These are phyloP conservation scores for Halcyon malimbica DNA, from an alignment of 2,113 vertebrate species.

Conservation along the genomic window DNA sequence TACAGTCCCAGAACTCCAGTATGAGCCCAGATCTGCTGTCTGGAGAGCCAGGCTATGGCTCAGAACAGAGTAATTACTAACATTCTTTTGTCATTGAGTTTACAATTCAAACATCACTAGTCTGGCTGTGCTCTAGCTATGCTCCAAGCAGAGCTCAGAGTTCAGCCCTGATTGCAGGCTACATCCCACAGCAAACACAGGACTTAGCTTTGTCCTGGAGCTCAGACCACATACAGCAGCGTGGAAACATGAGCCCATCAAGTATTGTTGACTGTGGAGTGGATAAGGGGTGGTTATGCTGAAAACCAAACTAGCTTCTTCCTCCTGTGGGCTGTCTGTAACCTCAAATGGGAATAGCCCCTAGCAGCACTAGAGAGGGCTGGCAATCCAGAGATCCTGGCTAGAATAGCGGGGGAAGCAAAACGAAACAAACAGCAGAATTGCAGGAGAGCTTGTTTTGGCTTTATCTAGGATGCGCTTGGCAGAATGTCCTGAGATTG, in stretches of 20 bases:
- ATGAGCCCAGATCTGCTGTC: neutral
- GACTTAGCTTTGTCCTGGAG: neutral
- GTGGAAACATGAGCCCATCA: rapidly evolving
- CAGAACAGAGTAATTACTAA: neutral
- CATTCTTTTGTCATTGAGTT: neutral
- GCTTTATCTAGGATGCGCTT: neutral
- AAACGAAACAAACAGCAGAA: neutral
- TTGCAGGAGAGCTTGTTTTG: neutral
- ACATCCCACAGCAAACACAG: neutral
- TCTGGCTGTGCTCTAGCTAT: neutral
- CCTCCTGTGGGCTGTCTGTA: neutral
- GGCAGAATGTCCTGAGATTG: neutral
- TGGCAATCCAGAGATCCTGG: neutral
- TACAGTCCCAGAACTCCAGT: neutral
- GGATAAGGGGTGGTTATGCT: neutral
- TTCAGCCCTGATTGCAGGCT: neutral
- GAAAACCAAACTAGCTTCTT: neutral
- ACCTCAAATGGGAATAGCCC: neutral
- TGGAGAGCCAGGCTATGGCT: neutral
- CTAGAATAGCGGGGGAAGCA: neutral
- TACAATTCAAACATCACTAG: neutral
- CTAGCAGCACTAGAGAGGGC: neutral
- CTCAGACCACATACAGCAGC: neutral
- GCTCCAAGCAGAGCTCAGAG: neutral
- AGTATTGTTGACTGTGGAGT: neutral